Conservation (phyloP, 2,113 vertebrate species). For the Nibea albiflora region DNA sequence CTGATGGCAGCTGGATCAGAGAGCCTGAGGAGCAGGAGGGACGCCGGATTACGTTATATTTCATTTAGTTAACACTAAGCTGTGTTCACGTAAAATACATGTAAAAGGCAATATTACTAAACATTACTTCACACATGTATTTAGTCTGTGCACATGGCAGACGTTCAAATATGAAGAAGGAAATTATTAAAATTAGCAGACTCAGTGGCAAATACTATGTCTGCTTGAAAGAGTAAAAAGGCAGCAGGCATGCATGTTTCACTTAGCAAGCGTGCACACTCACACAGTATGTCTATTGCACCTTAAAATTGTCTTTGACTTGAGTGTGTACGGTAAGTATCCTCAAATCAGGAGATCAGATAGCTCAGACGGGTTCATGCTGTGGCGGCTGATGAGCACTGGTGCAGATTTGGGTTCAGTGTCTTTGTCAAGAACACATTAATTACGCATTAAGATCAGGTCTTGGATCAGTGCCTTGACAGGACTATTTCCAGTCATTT, state of each 20-base stretch:
- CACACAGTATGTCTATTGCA: not conserved
- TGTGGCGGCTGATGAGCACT: not conserved
- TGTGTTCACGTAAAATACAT: conserved; percentile 28
- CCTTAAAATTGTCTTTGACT: not conserved
- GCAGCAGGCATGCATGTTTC: not conserved
- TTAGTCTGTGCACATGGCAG: not conserved
- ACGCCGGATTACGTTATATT: conserved; percentile 43
- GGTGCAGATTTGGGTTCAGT: not conserved
- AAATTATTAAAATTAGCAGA: not conserved
- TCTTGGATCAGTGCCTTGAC: not conserved
- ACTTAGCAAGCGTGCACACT: not conserved
- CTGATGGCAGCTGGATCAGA: conserved; percentile 97
- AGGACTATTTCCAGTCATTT: not conserved
- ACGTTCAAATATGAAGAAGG: not conserved
- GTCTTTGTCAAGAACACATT: not conserved
- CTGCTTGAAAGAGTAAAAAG: not conserved
- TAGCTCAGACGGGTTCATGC: not conserved
- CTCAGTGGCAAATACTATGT: not conserved
- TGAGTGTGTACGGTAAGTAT: not conserved
- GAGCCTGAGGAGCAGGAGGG: conserved; percentile 85
- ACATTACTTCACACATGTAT: not conserved
- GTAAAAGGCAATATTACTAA: not conserved
- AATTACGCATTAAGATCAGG: not conserved
- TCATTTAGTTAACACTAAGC: conserved; percentile 45
- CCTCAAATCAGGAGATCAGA: not conserved